Percentiles rank a stretch among this genome's conserved stretches.
Conservation (phyloP, 1,140 invertebrate species). For the Drosophila parabipectinata region DNA sequence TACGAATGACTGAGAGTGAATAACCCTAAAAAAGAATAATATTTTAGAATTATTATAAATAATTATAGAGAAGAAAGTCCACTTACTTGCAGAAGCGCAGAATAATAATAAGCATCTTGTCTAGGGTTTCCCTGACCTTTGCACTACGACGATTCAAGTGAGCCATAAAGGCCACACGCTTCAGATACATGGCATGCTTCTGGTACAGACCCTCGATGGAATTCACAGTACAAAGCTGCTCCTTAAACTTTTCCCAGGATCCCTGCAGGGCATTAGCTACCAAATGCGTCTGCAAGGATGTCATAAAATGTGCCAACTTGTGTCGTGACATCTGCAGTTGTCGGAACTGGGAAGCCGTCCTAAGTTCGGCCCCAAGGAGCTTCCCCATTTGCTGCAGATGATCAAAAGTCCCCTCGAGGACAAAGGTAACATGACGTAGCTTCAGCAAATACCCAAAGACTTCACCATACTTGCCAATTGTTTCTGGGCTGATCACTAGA, state of each 20-base stretch:
- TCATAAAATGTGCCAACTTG: conserved; percentile 89
- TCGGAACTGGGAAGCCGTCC: conserved; percentile 86
- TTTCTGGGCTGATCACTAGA: conserved; percentile 89
- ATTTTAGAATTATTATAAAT: background rate
- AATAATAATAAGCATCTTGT: conserved; percentile 89
- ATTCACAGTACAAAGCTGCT: conserved; percentile 86
- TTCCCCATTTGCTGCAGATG: conserved; percentile 85
- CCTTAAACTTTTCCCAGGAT: conserved; percentile 89
- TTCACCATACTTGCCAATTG: conserved; percentile 88
- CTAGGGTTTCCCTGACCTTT: conserved; percentile 87
- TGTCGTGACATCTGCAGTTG: conserved; percentile 88
- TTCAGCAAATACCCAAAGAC: conserved; percentile 91
- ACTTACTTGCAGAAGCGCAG: conserved; percentile 88
- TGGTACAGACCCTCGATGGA: conserved; percentile 89
- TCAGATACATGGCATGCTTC: conserved; percentile 89
- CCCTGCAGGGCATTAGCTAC: conserved; percentile 88
- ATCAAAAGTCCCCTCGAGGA: conserved; percentile 88
- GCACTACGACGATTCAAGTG: conserved; percentile 88
- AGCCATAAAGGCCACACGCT: conserved; percentile 89
- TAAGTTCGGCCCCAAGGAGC: conserved; percentile 83
- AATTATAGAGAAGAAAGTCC: background rate
- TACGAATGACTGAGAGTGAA: conserved; percentile 63
- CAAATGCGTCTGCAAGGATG: conserved; percentile 89
- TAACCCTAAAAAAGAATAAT: conserved; percentile 48
- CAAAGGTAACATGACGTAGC: conserved; percentile 89